Conservation (phyloP, 1,140 invertebrate species). For the Apocrypta bakeri region DNA sequence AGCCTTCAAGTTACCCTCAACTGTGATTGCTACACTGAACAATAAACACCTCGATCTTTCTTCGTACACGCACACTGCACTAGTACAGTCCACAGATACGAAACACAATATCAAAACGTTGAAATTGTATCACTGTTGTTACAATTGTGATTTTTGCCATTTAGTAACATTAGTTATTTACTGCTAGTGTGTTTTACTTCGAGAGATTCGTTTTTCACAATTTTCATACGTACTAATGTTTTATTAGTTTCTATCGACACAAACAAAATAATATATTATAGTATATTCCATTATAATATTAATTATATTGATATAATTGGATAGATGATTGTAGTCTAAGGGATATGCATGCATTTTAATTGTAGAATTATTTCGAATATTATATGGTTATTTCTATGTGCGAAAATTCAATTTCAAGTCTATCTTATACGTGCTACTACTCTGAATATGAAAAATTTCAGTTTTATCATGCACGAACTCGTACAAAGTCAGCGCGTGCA, state of each 20-base stretch:
- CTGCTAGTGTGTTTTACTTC: conserved; percentile 28
- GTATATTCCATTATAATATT: background rate
- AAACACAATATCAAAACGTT: conserved; percentile 19
- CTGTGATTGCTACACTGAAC: conserved; percentile 11
- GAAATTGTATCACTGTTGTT: conserved; percentile 31
- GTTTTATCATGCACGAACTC: too few relatives aligned
- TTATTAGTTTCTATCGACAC: background rate
- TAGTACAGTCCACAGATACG: conserved; percentile 6
- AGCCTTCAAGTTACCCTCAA: conserved; percentile 53
- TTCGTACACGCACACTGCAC: conserved; percentile 28
- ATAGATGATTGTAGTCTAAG: background rate
- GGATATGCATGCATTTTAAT: conserved; percentile 10
- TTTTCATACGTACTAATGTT: background rate
- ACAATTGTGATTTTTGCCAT: conserved; percentile 12
- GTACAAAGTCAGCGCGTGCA: too few relatives aligned
- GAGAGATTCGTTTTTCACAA: conserved; percentile 37
- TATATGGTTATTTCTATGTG: background rate
- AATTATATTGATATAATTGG: background rate
- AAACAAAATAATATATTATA: too few relatives aligned
- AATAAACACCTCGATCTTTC: conserved; percentile 37
- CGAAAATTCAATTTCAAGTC: background rate
- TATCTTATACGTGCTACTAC: too few relatives aligned
- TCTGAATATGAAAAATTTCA: too few relatives aligned
- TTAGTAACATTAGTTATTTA: conserved; percentile 17
- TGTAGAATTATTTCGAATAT: background rate